Evolutionary conservation across 2,888 invertebrate genomes (phyloP).

Genomic region (Antitype chi): DNA sequence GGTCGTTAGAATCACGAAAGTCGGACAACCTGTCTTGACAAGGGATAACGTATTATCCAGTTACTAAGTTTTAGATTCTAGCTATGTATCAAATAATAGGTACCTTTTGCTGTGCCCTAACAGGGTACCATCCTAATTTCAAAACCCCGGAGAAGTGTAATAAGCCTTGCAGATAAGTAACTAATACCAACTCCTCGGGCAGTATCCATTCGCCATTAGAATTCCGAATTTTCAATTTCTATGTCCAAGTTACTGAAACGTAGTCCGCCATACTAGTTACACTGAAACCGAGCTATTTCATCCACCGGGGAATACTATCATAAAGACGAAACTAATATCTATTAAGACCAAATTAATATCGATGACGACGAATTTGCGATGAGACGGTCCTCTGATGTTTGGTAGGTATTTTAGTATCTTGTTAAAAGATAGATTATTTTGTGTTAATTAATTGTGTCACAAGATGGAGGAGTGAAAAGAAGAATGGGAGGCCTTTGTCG

Average conservation of each 20-base stretch:
- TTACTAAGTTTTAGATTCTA: too few relatives aligned
- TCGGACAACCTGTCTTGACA: too few relatives aligned
- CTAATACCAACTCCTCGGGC: slow-evolving; percentile 1
- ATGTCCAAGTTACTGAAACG: slow-evolving; percentile 18
- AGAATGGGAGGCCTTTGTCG: not conserved
- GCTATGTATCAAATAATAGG: too few relatives aligned
- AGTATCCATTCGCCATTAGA: not conserved
- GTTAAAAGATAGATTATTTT: not conserved
- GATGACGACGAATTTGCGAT: slow-evolving; percentile 43
- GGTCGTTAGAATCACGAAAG: too few relatives aligned
- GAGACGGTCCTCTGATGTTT: slow-evolving; percentile 15
- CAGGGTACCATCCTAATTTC: not conserved
- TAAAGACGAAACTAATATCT: slow-evolving; percentile 56
- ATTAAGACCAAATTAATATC: slow-evolving; percentile 57
- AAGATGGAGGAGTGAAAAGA: not conserved
- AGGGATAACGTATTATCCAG: too few relatives aligned
- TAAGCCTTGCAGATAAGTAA: not conserved
- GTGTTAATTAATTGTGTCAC: slow-evolving; percentile 21
- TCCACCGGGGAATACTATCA: slow-evolving; percentile 35
- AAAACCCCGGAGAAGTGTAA: too few relatives aligned
- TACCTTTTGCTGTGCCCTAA: too few relatives aligned
- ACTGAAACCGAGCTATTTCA: slow-evolving; percentile 3
- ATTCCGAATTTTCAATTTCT: slow-evolving; percentile 13
- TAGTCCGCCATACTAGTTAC: not conserved
- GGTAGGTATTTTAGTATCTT: not conserved